Percentiles rank a stretch among this genome's conserved stretches.
Evolutionary conservation across 2,797 vertebrate genomes (phyloP).

Genomic region (Aselliscus stoliczkanus): DNA sequence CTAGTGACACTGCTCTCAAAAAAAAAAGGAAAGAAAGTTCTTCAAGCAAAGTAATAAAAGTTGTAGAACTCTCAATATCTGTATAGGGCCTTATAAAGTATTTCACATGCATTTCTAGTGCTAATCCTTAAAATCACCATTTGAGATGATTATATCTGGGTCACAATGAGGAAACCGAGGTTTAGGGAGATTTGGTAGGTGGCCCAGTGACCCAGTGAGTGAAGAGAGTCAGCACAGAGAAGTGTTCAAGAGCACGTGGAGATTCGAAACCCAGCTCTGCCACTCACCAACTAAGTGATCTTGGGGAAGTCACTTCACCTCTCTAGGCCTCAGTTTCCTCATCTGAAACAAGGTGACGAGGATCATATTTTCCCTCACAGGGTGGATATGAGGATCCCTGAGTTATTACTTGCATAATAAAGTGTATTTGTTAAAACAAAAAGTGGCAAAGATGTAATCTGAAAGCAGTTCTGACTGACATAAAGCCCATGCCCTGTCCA

Average conservation of each 20-base stretch:
- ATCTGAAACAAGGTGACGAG: background rate
- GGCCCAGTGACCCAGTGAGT: background rate
- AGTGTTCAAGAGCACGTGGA: background rate
- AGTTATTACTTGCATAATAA: background rate
- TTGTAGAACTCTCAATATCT: background rate
- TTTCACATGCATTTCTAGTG: background rate
- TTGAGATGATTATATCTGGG: background rate
- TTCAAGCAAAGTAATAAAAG: constrained; percentile 17
- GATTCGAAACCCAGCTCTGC: background rate
- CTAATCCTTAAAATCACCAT: background rate
- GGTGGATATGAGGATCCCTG: background rate
- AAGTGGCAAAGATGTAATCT: background rate
- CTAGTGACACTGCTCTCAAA: no score
- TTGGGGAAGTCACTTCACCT: background rate
- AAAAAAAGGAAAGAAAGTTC: no score
- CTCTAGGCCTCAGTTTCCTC: background rate
- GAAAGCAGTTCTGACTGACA: background rate
- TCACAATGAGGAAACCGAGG: background rate
- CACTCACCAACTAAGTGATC: background rate
- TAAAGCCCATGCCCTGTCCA: background rate
- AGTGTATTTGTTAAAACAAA: background rate
- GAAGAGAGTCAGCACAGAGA: background rate
- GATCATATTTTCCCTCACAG: background rate
- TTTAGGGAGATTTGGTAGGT: background rate
- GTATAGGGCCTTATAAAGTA: background rate